phyloP scores from a whole-genome alignment of 2,797 vertebrate species.

The Pteronotus mesoamericanus region DNA sequence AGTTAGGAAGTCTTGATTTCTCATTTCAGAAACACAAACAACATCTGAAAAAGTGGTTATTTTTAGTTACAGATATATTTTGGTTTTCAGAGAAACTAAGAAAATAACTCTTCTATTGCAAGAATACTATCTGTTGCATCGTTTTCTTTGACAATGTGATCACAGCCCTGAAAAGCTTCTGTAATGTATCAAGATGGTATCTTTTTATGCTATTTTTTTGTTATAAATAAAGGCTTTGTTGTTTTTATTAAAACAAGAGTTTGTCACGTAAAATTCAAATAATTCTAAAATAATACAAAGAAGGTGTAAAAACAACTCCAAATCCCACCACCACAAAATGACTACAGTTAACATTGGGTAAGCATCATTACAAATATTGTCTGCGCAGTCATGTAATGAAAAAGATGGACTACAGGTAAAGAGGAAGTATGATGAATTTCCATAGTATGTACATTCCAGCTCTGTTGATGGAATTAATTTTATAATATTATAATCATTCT shows the following conservation, averaged over 20 bases:
- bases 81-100: background rate
- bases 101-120: background rate
- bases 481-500: background rate
- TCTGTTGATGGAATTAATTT: background rate
- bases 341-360: background rate
- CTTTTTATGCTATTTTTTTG: background rate
- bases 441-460: background rate
- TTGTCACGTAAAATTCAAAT: background rate
- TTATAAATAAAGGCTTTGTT: background rate
- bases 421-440: background rate
- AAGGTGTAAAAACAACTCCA: background rate
- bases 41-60: background rate
- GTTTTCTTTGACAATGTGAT: conserved; percentile 4
- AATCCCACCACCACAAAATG: background rate
- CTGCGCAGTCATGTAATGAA: background rate
- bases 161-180: background rate
- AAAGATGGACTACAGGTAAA: background rate
- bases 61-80: conserved; percentile 38
- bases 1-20: background rate
- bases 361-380: background rate
- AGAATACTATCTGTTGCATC: background rate
- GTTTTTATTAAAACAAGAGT: background rate
- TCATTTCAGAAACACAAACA: background rate
- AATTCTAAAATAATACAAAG: background rate
- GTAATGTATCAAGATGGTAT: background rate